Percentiles rank a stretch among this genome's conserved stretches.
These are phyloP conservation scores for Pelochelys cantorii DNA, from an alignment of 2,797 vertebrate species.

Conservation along the genomic window DNA sequence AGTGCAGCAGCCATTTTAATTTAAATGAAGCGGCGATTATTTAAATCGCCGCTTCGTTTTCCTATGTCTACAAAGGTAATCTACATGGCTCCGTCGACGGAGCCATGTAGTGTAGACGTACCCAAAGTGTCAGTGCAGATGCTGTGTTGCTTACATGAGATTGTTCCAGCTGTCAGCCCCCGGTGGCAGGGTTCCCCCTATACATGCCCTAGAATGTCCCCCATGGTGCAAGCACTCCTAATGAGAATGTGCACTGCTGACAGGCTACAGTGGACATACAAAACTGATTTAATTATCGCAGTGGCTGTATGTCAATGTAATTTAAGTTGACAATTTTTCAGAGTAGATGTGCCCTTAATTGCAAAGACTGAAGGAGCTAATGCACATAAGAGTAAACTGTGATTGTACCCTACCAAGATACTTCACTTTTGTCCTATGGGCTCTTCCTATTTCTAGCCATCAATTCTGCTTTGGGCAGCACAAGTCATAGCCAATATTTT, in stretches of 20 bases:
- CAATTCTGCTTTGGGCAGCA: background rate
- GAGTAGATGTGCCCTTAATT: background rate
- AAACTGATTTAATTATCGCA: background rate
- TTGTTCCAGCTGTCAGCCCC: background rate
- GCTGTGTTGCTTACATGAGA: background rate
- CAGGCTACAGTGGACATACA: background rate
- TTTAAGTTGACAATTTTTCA: background rate
- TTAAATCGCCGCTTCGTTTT: too few species aligned
- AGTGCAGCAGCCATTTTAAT: too few species aligned
- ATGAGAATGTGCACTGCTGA: background rate
- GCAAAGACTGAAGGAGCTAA: background rate
- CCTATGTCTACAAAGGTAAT: too few species aligned
- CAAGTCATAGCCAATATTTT: background rate
- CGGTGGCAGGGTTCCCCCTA: too few species aligned
- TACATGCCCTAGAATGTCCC: background rate
- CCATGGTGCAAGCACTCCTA: background rate
- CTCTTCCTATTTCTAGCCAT: background rate
- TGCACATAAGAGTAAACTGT: background rate
- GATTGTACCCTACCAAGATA: too few species aligned
- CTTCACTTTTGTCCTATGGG: fast-evolving
- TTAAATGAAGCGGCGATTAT: too few species aligned
- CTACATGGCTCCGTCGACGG: too few species aligned
- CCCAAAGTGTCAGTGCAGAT: background rate
- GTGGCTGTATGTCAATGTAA: background rate
- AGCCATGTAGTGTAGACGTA: too few species aligned